Percentiles rank a stretch among this genome's conserved stretches.
These are phyloP conservation scores for Euphonia xanthogaster DNA, from an alignment of 2,797 vertebrate species.

Conservation along the genomic window DNA sequence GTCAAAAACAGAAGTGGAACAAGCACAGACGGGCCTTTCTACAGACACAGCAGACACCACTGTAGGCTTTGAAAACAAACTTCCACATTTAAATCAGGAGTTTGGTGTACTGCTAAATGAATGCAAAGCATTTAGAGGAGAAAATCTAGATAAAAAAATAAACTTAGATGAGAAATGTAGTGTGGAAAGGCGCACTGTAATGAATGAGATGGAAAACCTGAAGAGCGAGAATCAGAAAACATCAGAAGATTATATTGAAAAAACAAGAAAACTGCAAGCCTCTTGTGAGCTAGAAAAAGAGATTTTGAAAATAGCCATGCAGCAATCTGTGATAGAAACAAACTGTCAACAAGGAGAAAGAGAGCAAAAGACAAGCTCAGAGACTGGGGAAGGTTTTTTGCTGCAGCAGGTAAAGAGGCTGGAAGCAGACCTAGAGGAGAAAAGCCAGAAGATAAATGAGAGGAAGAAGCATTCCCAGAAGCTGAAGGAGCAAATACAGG, in stretches of 20 bases:
- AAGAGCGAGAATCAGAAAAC: constrained; percentile 70
- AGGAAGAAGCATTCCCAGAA: constrained; percentile 85
- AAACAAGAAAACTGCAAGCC: constrained; percentile 76
- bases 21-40: constrained; percentile 52
- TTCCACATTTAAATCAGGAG: constrained; percentile 72
- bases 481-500: constrained; percentile 90
- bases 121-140: constrained; percentile 68
- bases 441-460: constrained; percentile 84
- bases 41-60: constrained; percentile 71
- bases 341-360: constrained; percentile 86
- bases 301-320: constrained; percentile 76
- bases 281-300: constrained; percentile 77
- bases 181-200: constrained; percentile 60
- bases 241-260: constrained; percentile 53
- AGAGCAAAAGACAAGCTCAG: constrained; percentile 84
- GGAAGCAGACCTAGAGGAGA: constrained; percentile 85
- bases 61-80: constrained; percentile 78
- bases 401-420: constrained; percentile 86
- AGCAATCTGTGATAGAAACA: constrained; percentile 81
- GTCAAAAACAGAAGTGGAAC: constrained; percentile 73
- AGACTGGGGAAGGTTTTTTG: constrained; percentile 75
- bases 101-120: constrained; percentile 55
- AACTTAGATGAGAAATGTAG: constrained; percentile 64
- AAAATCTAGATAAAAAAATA: constrained; percentile 63
- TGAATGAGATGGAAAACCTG: constrained; percentile 74